Evolutionary conservation across 2,888 invertebrate genomes (phyloP), one percentile per base, ranked within the genome.

Genomic region (Pristionchus exspectatus): DNA sequence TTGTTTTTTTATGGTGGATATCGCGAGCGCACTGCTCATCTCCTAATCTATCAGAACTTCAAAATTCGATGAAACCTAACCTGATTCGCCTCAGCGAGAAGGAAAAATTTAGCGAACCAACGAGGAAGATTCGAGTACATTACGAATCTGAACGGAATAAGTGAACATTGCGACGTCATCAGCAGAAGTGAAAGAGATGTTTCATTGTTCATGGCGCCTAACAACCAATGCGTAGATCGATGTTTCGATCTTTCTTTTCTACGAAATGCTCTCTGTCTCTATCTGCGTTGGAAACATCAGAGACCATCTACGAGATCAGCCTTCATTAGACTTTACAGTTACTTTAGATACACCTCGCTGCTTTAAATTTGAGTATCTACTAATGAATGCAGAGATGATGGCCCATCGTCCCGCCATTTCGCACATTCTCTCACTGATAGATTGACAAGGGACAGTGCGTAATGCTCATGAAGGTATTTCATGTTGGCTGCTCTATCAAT

Each of bases 111-210:
- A 0, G 97, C 97, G 14, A 97, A 96, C 0, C 97, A 96, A 0
- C 96, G 96, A 50, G 97, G 96, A 90, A 96, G 94, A 81, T 97
- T 96, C 0, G 97, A 96, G 95, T 97, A 98, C 91, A 98, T 96
- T n/a, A 97, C 96, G 94, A 98, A 98, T 0, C 97, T 96, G 0
- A 98, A 33, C 10, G n/a, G 4, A 63, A 63, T 56, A 4, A 56
- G 12, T 21, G 4, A 21, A 9, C 18, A 44, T 50, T 30, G 1
- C 3, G 44, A 4, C 72, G 27, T 10, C n/a, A 33, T 21, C 27
- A 2, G 16, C 14, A 33, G 24, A 27, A 72, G 24, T 72, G 72
- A 72, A 33, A 33, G 14, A 30, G 72, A 72, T 27, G 56, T 3
- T 56, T 18, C 56, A 21, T 56, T 56, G 16, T 21, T 56, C 56